Evolutionary conservation across 2,113 vertebrate genomes (phyloP).

Genomic region (Anthoscopus minutus): DNA sequence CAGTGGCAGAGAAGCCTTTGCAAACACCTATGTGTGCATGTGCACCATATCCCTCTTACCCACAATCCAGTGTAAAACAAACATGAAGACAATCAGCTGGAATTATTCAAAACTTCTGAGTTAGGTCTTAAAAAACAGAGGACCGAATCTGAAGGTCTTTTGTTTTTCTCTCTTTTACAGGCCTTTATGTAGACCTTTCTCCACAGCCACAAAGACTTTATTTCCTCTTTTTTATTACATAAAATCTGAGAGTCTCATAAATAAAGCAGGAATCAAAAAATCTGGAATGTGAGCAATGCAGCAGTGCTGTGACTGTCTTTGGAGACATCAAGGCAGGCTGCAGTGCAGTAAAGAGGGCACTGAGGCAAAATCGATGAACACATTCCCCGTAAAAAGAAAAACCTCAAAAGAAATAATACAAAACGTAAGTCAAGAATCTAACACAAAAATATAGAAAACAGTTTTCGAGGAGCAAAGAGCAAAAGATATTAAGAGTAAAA

Average conservation of each 20-base stretch:
- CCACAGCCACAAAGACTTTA: neutral
- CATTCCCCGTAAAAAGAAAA: neutral
- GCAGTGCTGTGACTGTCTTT: neutral
- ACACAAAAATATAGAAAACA: neutral
- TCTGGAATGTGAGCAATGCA: neutral
- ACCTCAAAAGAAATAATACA: neutral
- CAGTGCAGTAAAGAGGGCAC: neutral
- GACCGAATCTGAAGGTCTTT: neutral
- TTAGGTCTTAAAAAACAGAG: neutral
- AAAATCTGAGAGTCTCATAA: neutral
- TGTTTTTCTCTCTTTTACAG: neutral
- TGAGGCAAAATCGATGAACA: neutral
- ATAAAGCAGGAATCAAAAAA: neutral
- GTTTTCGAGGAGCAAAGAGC: neutral
- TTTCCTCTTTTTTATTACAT: neutral
- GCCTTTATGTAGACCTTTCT: neutral
- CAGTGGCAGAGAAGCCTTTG: neutral
- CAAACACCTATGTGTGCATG: fast-evolving
- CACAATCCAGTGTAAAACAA: neutral
- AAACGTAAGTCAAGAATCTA: neutral
- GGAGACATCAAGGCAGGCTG: neutral
- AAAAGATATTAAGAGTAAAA: neutral
- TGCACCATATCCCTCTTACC: neutral
- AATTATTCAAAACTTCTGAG: neutral
- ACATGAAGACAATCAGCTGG: neutral